Conservation (phyloP, 2,797 vertebrate genomes). For the Erpetoichthys calabaricus region DNA sequence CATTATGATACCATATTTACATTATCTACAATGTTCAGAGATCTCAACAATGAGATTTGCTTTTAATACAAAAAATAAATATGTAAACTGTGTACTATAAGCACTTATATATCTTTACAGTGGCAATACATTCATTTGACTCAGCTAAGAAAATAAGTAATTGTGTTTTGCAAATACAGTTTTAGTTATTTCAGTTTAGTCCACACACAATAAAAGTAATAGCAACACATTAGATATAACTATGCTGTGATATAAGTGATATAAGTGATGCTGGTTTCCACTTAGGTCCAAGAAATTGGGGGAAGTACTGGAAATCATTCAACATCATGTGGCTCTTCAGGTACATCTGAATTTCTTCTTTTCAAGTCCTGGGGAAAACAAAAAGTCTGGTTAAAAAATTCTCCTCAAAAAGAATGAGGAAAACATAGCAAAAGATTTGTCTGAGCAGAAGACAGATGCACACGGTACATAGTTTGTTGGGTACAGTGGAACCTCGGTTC, state of each 20-base stretch:
- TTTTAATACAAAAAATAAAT: constrained; percentile 6
- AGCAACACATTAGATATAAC: not conserved
- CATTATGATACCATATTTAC: not conserved
- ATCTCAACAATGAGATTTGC: constrained; percentile 7
- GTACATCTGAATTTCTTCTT: constrained; percentile 26
- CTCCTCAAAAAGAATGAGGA: not conserved
- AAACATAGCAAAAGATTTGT: too few species aligned
- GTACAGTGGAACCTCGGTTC: too few species aligned
- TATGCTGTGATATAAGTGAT: too few species aligned
- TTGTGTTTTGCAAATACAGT: constrained; percentile 5
- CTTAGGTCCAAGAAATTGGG: constrained; percentile 1
- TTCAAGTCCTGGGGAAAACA: constrained; percentile 41
- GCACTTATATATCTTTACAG: constrained; percentile 8
- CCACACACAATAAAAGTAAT: not conserved
- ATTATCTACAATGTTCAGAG: not conserved
- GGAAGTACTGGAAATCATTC: constrained; percentile 21
- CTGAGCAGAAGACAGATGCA: too few species aligned
- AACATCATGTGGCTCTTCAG: constrained; percentile 36
- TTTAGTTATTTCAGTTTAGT: not conserved
- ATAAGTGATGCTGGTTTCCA: not conserved
- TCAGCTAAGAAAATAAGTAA: constrained; percentile 18
- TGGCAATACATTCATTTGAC: constrained; percentile 28
- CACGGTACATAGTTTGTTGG: too few species aligned
- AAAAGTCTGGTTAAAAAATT: not conserved
- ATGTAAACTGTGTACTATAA: constrained; percentile 2